Evolutionary conservation across 2,797 vertebrate genomes (phyloP), one percentile per base, ranked within the genome.

Genomic region (Scomberomorus guttatus): DNA sequence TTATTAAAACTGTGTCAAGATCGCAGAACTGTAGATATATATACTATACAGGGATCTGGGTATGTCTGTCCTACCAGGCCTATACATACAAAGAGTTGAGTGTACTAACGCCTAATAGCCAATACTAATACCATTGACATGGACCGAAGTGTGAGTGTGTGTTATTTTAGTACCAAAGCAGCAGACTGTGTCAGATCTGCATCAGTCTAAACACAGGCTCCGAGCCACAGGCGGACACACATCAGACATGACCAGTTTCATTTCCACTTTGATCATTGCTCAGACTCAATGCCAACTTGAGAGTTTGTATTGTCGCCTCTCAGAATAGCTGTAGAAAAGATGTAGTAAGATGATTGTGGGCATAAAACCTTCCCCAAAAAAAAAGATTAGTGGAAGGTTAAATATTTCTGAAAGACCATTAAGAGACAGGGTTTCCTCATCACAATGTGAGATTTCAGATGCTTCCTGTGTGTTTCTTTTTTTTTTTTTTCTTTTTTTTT

Each of bases 121-220:
- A 79, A 44, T 61, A 37, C 24, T 25, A 55, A 44, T 42, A 27
- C 13, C 39, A 42, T 12, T 75, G 72, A 73, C 70, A 52, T 25
- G 27, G 42, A 54, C 34, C 18, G 71, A 79, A 46, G 69, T 32
- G 59, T 66, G 70, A 56, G 63, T 18, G 22, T 60, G 79, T 79
- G 82, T 90, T 82, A 65, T 78, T 85, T 80, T 83, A 82, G 87
- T 85, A 93, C 92, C 92, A 93, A 94, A 92, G 91, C 76, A 86
- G 64, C 87, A 82, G 83, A 87, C 82, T 34, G 86, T 79, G 80
- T 89, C 73, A 67, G 72, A 73, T 75, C 78, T 76, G 69, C 73
- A 61, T 74, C 84, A 39, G 79, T 83, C 58, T 73, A 72, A 67
- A 83, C 20, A n/a, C 42, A 27, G 77, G 59, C 70, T 70, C 70